These are phyloP conservation scores for Physeter macrocephalus DNA, from an alignment of 2,113 vertebrate genomes.

Conservation along the genomic window DNA sequence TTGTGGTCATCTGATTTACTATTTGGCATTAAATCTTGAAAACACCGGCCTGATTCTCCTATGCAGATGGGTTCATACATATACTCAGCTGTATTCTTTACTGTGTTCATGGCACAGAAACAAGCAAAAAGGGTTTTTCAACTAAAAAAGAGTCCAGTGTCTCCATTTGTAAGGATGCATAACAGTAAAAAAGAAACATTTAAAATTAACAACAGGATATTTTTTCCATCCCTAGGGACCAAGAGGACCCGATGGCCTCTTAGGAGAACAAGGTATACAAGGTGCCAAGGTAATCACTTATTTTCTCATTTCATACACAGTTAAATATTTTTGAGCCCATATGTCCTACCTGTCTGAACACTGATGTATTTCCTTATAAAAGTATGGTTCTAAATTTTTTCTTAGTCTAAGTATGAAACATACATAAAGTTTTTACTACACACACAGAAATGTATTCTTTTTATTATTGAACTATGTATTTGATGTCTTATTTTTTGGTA, in stretches of 20 bases:
- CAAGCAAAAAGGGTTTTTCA: background rate
- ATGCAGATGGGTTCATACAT: background rate
- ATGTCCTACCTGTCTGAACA: background rate
- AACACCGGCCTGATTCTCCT: background rate
- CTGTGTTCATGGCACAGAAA: background rate
- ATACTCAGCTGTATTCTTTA: background rate
- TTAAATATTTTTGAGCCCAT: background rate
- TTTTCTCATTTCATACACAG: constrained; percentile 16
- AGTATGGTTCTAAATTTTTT: background rate
- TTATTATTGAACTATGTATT: background rate
- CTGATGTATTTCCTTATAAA: background rate
- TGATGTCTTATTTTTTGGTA: background rate
- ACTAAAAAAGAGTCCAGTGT: background rate
- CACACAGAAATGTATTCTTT: background rate
- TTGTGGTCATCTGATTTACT: background rate
- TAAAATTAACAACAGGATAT: constrained; percentile 38
- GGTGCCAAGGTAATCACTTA: constrained; percentile 89
- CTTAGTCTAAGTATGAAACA: background rate
- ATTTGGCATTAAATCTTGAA: background rate
- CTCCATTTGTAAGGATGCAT: background rate
- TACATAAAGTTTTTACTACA: background rate
- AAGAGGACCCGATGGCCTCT: constrained; percentile 88
- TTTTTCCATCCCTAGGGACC: constrained; percentile 85
- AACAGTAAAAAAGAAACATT: background rate
- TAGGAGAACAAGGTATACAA: constrained; percentile 88